Evolutionary conservation across 2,888 invertebrate genomes (phyloP).

Genomic region (Leptogaster cylindrica): DNA sequence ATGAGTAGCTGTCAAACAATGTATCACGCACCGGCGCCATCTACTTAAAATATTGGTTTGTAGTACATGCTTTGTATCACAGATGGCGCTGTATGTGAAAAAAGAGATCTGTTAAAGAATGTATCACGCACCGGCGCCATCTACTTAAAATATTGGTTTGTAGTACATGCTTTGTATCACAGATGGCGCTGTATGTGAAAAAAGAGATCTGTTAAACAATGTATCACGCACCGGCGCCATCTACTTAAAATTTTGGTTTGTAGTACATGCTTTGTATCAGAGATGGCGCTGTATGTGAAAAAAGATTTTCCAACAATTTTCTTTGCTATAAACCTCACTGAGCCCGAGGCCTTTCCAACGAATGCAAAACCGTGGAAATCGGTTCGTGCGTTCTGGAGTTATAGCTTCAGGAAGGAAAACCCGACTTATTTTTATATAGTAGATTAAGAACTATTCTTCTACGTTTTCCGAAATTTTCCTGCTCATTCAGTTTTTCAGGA

Average conservation of each 20-base stretch:
- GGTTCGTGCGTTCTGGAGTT: not conserved
- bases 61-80: constrained; percentile 1
- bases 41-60: not conserved
- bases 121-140: constrained; percentile 2
- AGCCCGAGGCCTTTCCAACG: constrained; percentile 1
- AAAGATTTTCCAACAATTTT: not conserved
- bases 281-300: too few species aligned
- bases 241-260: too few species aligned
- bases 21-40: constrained; percentile 2
- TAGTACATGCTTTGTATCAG: too few species aligned
- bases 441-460: too few species aligned
- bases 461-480: too few species aligned
- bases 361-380: not conserved
- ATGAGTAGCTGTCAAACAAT: not conserved
- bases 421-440: not conserved
- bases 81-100: not conserved
- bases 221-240: too few species aligned
- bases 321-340: not conserved
- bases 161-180: constrained; percentile 1
- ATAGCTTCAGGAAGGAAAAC: not conserved
- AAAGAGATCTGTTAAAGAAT: not conserved
- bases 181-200: not conserved
- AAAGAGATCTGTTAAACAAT: too few species aligned
- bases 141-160: not conserved
- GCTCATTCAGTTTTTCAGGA: too few species aligned